Evolutionary conservation across 2,888 invertebrate species (phyloP).

Genomic region (Strigamia crassipes): DNA sequence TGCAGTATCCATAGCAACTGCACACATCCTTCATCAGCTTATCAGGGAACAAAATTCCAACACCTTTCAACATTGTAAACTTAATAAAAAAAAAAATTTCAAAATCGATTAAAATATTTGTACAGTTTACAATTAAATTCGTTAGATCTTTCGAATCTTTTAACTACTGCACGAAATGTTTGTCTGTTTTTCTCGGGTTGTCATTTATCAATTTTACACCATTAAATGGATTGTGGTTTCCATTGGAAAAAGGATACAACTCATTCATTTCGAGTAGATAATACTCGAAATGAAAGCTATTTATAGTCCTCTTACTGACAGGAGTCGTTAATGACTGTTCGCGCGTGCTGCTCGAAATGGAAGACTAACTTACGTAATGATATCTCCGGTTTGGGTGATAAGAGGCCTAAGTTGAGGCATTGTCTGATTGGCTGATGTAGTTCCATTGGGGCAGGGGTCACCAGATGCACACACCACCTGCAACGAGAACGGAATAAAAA

Average conservation of each 20-base stretch:
- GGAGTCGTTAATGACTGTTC: constrained; percentile 18
- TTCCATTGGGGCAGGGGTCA: constrained; percentile 36
- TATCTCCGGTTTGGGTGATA: constrained; percentile 39
- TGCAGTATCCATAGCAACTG: constrained; percentile 19
- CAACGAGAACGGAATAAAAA: neutral
- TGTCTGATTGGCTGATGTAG: constrained; percentile 10
- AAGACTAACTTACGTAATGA: constrained; percentile 43
- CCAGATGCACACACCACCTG: constrained; percentile 39
- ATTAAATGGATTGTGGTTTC: constrained; percentile 36
- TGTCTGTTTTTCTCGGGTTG: neutral
- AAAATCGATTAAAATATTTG: too few relatives aligned
- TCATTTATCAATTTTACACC: constrained; percentile 22
- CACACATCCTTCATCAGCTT: constrained; percentile 5
- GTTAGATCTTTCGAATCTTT: neutral
- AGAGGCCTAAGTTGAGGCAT: constrained; percentile 43
- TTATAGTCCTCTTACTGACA: constrained; percentile 6
- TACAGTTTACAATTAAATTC: too few relatives aligned
- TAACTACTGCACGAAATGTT: neutral
- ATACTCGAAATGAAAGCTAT: constrained; percentile 36
- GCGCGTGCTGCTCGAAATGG: neutral
- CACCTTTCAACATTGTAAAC: neutral
- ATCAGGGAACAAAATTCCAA: neutral
- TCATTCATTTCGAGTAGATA: constrained; percentile 35
- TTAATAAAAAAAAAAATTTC: neutral
- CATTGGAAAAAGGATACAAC: constrained; percentile 35